Percentiles rank a stretch among this genome's conserved stretches.
These are phyloP conservation scores for Geophilus truncorum DNA, from an alignment of 2,888 invertebrate genomes.

Conservation along the genomic window DNA sequence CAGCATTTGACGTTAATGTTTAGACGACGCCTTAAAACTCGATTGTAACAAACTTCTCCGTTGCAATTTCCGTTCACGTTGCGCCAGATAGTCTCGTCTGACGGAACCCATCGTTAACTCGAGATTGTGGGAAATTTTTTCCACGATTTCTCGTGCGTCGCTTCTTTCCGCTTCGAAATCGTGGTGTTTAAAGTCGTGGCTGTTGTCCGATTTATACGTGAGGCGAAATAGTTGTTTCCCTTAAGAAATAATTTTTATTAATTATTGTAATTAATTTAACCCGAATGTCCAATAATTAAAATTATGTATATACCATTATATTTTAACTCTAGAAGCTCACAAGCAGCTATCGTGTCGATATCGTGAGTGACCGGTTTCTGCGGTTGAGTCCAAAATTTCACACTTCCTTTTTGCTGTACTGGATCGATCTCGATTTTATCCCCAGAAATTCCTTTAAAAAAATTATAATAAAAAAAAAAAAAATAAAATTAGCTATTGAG, in stretches of 20 bases:
- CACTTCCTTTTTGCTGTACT: conserved; percentile 54
- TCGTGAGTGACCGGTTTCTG: conserved; percentile 75
- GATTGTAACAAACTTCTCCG: neutral
- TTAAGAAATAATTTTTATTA: conserved; percentile 44
- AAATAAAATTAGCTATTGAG: neutral
- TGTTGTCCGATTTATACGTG: conserved; percentile 53
- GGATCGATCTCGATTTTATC: conserved; percentile 90
- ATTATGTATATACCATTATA: conserved; percentile 48
- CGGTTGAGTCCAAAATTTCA: conserved; percentile 53
- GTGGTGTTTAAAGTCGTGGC: conserved; percentile 69
- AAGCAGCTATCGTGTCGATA: conserved; percentile 81
- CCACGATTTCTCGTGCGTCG: conserved; percentile 73
- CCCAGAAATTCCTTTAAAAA: conserved; percentile 65
- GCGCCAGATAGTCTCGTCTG: conserved; percentile 72
- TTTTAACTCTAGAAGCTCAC: conserved; percentile 73
- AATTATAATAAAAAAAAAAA: neutral
- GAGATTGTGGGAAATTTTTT: conserved; percentile 79
- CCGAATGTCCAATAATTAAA: no score
- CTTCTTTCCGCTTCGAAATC: conserved; percentile 78
- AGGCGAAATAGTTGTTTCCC: conserved; percentile 67
- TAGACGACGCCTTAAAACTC: neutral
- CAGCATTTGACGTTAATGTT: neutral
- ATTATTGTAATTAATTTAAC: neutral
- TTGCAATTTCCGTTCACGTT: conserved; percentile 57
- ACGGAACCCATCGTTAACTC: conserved; percentile 73